Percentiles rank a stretch among this genome's conserved stretches.
These are phyloP conservation scores for Rhynchophorus ferrugineus DNA, from an alignment of 1,140 invertebrate species.

Conservation along the genomic window DNA sequence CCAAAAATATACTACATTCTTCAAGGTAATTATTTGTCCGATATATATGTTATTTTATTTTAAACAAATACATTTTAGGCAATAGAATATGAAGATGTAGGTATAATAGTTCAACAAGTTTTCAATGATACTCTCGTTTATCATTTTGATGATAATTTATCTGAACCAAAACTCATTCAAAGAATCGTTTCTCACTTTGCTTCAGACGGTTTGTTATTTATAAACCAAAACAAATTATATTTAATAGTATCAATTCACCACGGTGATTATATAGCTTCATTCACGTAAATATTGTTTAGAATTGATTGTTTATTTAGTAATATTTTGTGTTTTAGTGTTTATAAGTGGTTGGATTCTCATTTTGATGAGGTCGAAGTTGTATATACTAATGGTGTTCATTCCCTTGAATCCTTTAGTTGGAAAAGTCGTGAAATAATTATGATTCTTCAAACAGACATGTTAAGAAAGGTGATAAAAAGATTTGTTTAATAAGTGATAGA, in stretches of 20 bases:
- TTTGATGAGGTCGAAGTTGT: slow-evolving; percentile 26
- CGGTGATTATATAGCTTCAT: not conserved
- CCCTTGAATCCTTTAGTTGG: slow-evolving; percentile 13
- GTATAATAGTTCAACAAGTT: slow-evolving; percentile 4
- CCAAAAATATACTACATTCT: not conserved
- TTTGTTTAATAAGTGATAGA: too few species aligned
- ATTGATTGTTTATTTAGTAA: not conserved
- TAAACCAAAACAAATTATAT: slow-evolving; percentile 21
- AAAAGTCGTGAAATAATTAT: slow-evolving; percentile 25
- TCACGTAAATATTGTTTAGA: slow-evolving; percentile 7
- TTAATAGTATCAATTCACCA: slow-evolving; percentile 15
- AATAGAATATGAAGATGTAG: slow-evolving; percentile 6
- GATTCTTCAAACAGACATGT: slow-evolving; percentile 11
- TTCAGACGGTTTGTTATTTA: slow-evolving; percentile 22
- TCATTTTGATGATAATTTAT: not conserved
- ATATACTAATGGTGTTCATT: slow-evolving; percentile 5
- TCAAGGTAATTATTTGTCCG: slow-evolving; percentile 5
- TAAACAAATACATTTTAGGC: slow-evolving; percentile 8
- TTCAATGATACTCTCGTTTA: slow-evolving; percentile 1
- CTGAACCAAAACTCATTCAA: slow-evolving; percentile 9
- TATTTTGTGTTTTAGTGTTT: slow-evolving; percentile 24
- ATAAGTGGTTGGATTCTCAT: slow-evolving; percentile 27
- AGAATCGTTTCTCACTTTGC: slow-evolving; percentile 1
- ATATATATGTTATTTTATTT: not conserved
- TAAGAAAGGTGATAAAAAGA: slow-evolving; percentile 4